These are phyloP conservation scores for Caenorhabditis panamensis DNA, from an alignment of 2,888 invertebrate genomes.

Conservation along the genomic window DNA sequence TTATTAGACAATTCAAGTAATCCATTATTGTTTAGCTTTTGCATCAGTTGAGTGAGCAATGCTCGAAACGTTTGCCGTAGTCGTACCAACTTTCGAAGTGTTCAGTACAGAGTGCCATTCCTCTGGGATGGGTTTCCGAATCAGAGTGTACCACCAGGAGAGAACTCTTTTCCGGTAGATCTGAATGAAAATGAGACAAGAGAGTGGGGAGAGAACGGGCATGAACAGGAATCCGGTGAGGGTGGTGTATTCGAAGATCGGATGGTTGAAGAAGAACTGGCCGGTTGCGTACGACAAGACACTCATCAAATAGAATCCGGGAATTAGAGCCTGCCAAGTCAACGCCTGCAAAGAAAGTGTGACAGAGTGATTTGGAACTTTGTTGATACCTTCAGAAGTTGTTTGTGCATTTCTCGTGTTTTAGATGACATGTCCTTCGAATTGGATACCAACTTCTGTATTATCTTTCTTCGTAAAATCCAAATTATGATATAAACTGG, in stretches of 20 bases:
- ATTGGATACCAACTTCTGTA: neutral
- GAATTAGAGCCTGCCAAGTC: slow-evolving; percentile 24
- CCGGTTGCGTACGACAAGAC: slow-evolving; percentile 51
- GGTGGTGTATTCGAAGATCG: slow-evolving; percentile 46
- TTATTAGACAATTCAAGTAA: too few relatives aligned
- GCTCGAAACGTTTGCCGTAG: too few relatives aligned
- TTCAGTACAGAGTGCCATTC: too few relatives aligned
- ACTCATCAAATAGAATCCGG: slow-evolving; percentile 46
- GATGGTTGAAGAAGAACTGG: slow-evolving; percentile 36
- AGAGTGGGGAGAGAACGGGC: slow-evolving; percentile 39
- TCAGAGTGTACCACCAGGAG: neutral
- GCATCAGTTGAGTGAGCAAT: too few relatives aligned
- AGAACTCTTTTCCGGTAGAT: slow-evolving; percentile 15
- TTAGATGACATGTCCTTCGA: slow-evolving; percentile 20
- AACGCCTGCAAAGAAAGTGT: slow-evolving; percentile 1
- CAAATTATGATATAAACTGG: slow-evolving; percentile 47
- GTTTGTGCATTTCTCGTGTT: slow-evolving; percentile 22
- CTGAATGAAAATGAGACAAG: slow-evolving; percentile 42
- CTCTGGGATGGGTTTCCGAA: neutral
- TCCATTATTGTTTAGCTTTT: too few relatives aligned
- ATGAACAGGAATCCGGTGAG: slow-evolving; percentile 37
- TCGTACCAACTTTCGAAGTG: too few relatives aligned
- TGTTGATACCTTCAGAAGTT: slow-evolving; percentile 51
- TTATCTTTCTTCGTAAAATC: slow-evolving; percentile 19
- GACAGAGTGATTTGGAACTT: too few relatives aligned